Evolutionary conservation across 2,113 vertebrate species (phyloP).

Genomic region (Tachysurus vachellii): DNA sequence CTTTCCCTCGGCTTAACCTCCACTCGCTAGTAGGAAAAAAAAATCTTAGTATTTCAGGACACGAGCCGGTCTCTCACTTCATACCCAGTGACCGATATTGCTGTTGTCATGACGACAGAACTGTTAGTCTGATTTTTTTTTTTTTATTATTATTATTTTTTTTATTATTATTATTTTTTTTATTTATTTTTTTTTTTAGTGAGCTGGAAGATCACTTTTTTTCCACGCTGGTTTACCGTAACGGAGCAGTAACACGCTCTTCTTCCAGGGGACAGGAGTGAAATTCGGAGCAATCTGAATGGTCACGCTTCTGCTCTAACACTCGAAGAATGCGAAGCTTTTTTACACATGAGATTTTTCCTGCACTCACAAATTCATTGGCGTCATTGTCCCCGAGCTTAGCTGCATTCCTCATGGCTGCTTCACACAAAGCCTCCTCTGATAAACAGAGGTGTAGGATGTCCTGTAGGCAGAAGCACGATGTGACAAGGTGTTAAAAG

Average conservation of each 20-base stretch:
- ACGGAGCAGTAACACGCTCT: not conserved
- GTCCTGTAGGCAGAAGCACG: not conserved
- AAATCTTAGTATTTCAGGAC: not conserved
- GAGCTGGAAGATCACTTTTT: slow-evolving; percentile 29
- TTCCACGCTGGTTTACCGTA: not conserved
- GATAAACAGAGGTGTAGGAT: not conserved
- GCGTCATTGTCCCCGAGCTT: not conserved
- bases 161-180: no score
- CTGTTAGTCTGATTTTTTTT: no score
- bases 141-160: no score
- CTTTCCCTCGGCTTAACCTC: slow-evolving; percentile 16
- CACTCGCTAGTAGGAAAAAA: not conserved
- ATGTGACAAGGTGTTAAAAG: slow-evolving; percentile 17
- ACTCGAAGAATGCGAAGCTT: not conserved
- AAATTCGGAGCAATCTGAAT: not conserved
- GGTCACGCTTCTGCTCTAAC: not conserved
- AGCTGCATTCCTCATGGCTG: slow-evolving; percentile 3
- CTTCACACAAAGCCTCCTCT: slow-evolving; percentile 24
- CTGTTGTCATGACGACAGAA: slow-evolving; percentile 1
- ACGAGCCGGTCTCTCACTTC: not conserved
- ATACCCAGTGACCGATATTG: not conserved
- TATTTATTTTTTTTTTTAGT: not conserved
- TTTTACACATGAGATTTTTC: not conserved
- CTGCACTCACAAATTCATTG: no score
- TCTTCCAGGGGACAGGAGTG: not conserved